phyloP scores from a whole-genome alignment of 2,888 invertebrate genomes.

The Nemapogon koenigi region DNA sequence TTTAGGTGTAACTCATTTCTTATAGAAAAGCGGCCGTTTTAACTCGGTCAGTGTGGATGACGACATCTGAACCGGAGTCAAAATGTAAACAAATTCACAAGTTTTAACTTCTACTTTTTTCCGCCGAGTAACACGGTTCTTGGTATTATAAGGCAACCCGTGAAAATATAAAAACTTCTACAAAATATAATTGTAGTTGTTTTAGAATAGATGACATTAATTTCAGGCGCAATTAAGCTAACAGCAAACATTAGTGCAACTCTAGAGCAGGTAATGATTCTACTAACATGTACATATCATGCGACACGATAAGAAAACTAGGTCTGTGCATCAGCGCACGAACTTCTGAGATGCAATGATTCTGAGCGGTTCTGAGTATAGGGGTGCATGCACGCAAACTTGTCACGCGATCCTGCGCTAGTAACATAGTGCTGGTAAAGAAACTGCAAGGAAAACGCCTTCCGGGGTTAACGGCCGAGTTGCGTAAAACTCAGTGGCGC shows the following conservation, averaged over 20 bases:
- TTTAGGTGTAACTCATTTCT: no score
- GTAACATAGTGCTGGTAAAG: constrained; percentile 58
- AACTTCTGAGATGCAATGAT: constrained; percentile 15
- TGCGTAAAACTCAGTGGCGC: constrained; percentile 57
- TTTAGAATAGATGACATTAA: no score
- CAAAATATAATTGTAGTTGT: no score
- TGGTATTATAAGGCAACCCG: no score
- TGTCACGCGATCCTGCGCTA: constrained; percentile 52
- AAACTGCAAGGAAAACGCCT: constrained; percentile 60
- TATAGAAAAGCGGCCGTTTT: no score
- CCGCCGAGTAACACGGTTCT: no score
- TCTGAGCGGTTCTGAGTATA: constrained; percentile 33
- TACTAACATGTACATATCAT: constrained; percentile 29
- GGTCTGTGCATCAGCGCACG: constrained; percentile 30
- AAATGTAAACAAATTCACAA: no score
- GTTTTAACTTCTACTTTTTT: no score
- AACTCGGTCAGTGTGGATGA: no score
- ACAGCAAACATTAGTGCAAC: background rate
- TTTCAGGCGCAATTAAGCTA: no score
- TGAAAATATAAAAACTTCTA: no score
- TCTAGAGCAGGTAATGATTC: constrained; percentile 2
- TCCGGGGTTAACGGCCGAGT: constrained; percentile 62
- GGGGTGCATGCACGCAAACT: constrained; percentile 41
- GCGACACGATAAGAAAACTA: constrained; percentile 33
- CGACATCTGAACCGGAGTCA: no score